Evolutionary conservation across 2,888 invertebrate genomes (phyloP), one percentile per base, ranked within the genome.

Genomic region (Lacanobia wlatinum): DNA sequence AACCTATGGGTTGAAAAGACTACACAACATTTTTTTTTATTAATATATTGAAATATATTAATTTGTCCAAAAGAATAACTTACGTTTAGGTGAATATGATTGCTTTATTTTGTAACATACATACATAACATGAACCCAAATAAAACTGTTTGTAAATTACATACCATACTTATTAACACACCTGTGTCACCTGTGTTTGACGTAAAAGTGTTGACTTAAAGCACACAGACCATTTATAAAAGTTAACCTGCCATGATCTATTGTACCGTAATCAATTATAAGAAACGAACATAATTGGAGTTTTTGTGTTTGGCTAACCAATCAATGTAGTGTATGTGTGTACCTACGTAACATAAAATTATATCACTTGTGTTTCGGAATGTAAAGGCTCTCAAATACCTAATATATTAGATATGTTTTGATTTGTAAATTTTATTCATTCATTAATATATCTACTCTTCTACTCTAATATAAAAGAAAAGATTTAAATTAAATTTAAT

Each of bases 211-310:
- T 59, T 71, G 53, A 64, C 64, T 50, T 40, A 52, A 70, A 23
- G 55, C n/a, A 58, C 12, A 80, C 61, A 70, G 53, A 40, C 34
- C 55, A 23, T 60, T 70, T 48, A 58, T 59, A 28, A 78, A 61
- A 40, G 52, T 38, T 40, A 43, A 53, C 28, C 12, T 2, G 43
- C 58, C 46, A 55, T 71, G 61, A 75, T 75, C 59, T 72, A 67
- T 56, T 64, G 16, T 21, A 38, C 28, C 43, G 23, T 64, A 53
- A 74, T 78, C 55, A 81, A 81, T 76, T 76, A 66, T 48, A 50
- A 34, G 43, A 43, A 9, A 50, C 18, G 16, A 12, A 60, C 34
- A 21, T 56, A 46, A 62, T 73, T 65, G 1, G 9, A 73, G 21
- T n/a, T 21, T 61, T 69, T 65, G 52, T 65, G n/a, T 68, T 64